These are phyloP conservation scores for Ormyrus thymus DNA, from an alignment of 2,888 invertebrate genomes.

Conservation along the genomic window DNA sequence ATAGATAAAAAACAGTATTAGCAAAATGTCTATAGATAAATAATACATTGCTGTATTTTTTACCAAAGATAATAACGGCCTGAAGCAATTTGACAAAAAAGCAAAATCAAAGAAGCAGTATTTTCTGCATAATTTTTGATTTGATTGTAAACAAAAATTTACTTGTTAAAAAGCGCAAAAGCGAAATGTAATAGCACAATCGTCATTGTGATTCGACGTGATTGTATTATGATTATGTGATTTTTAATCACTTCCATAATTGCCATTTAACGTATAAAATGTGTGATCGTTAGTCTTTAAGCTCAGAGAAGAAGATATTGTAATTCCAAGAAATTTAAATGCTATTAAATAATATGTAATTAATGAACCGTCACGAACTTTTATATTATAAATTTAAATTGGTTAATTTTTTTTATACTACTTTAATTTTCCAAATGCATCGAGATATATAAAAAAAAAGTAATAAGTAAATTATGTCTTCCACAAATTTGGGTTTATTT, in stretches of 20 bases:
- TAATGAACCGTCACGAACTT: background rate
- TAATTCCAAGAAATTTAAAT: no score
- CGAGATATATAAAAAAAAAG: no score
- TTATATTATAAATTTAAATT: background rate
- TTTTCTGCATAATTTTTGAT: background rate
- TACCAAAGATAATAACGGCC: conserved; percentile 48
- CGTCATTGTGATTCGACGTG: conserved; percentile 24
- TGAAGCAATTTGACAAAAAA: conserved; percentile 26
- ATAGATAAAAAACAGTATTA: conserved; percentile 51
- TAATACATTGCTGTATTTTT: conserved; percentile 49
- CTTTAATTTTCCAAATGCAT: no score
- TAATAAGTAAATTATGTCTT: no score
- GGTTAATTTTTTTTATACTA: no score
- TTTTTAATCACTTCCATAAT: conserved; percentile 19
- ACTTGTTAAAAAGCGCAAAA: conserved; percentile 28
- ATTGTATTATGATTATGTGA: conserved; percentile 20
- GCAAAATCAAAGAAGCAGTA: background rate
- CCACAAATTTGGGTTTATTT: no score
- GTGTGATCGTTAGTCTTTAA: conserved; percentile 30
- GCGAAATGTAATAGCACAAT: conserved; percentile 30
- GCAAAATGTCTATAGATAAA: conserved; percentile 38
- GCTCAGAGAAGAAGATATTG: background rate
- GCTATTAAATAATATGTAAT: background rate
- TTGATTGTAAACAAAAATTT: conserved; percentile 3
- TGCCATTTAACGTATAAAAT: conserved; percentile 31